A percentile compares a stretch with the other conserved stretches of the same genome.
Conservation (phyloP, 2,797 vertebrate species). For the Fistularia commersonii region DNA sequence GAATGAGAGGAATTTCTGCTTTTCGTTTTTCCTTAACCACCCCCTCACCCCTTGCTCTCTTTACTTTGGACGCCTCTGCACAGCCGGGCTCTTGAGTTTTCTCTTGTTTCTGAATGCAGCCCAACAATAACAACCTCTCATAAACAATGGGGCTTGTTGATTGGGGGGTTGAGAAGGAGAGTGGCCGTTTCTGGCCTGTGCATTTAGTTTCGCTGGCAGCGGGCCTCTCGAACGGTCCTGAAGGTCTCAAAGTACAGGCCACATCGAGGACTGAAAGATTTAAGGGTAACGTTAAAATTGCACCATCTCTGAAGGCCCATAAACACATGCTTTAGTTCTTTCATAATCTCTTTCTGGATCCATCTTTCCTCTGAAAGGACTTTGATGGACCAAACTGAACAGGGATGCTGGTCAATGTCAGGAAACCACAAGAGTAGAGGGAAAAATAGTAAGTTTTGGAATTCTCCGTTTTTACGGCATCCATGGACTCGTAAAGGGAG, state of each 20-base stretch:
- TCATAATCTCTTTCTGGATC: conserved; percentile 63
- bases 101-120: conserved; percentile 88
- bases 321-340: conserved; percentile 66
- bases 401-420: conserved; percentile 64
- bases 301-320: conserved; percentile 59
- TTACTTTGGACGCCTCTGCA: conserved; percentile 78
- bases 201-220: conserved; percentile 48
- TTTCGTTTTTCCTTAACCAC: conserved; percentile 68
- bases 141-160: conserved; percentile 97
- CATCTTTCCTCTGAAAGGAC: conserved; percentile 50
- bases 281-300: conserved; percentile 56
- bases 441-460: conserved; percentile 42
- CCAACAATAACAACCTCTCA: conserved; percentile 95
- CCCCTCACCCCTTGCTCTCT: conserved; percentile 60
- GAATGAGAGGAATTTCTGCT: conserved; percentile 79
- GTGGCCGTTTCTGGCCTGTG: conserved; percentile 65
- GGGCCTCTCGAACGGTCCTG: conserved; percentile 28
- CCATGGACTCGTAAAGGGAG: conserved; percentile 53
- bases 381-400: conserved; percentile 54
- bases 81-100: conserved; percentile 81
- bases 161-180: conserved; percentile 71
- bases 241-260: conserved; percentile 56
- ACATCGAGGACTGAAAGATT: conserved; percentile 50
- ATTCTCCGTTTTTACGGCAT: conserved; percentile 47
- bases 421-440: conserved; percentile 69